phyloP scores from a whole-genome alignment of 2,797 vertebrate genomes.

The Sebastes nivosus region DNA sequence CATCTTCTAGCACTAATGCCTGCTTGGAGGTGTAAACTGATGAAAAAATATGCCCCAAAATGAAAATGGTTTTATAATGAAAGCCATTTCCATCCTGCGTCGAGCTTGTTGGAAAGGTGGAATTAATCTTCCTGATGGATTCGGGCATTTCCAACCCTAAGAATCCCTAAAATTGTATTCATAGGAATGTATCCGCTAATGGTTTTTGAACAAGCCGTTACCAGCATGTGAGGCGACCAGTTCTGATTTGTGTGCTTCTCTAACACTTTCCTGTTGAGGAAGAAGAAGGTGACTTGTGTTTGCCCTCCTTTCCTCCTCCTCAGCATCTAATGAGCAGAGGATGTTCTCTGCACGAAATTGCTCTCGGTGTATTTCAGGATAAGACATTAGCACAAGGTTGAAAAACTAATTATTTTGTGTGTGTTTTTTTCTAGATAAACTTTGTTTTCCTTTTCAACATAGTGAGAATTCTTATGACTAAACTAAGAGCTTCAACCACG shows the following conservation, averaged over 20 bases:
- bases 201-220: slow-evolving; percentile 1
- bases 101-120: neutral
- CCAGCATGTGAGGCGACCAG: neutral
- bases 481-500: slow-evolving; percentile 94
- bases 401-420: slow-evolving; percentile 27
- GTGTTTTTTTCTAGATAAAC: slow-evolving; percentile 86
- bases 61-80: slow-evolving; percentile 29
- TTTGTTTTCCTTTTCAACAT: slow-evolving; percentile 99
- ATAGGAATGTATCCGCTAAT: slow-evolving; percentile 8
- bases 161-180: slow-evolving; percentile 6
- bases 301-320: slow-evolving; percentile 10
- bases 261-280: neutral
- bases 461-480: slow-evolving; percentile 97
- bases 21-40: neutral
- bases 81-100: slow-evolving; percentile 7
- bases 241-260: neutral
- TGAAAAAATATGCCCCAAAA: neutral
- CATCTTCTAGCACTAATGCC: neutral
- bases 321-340: slow-evolving; percentile 26
- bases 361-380: neutral
- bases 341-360: slow-evolving; percentile 4
- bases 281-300: neutral
- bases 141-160: neutral
- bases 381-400: neutral
- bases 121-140: slow-evolving; percentile 20